phyloP scores from a whole-genome alignment of 2,797 vertebrate genomes.

The Sebastes cheni region DNA sequence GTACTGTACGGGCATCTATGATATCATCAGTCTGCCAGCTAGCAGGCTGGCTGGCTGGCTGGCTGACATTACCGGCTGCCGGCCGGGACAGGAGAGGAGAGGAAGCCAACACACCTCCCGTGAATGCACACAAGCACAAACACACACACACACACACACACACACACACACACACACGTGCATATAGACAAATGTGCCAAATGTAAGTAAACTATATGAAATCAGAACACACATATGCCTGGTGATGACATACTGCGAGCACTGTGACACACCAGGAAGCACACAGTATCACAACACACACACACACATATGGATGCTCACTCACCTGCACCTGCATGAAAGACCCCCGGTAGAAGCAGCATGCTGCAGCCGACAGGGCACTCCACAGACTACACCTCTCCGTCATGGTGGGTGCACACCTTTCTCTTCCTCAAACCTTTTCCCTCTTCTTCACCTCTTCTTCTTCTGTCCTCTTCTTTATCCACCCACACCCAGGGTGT shows the following conservation, averaged over 20 bases:
- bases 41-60: not conserved
- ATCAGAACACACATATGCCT: conserved; percentile 10
- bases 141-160: not conserved
- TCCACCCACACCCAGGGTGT: conserved; percentile 43
- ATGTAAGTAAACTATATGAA: conserved; percentile 7
- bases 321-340: conserved; percentile 99
- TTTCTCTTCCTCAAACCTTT: conserved; percentile 35
- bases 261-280: not conserved
- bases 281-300: not conserved
- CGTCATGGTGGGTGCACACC: conserved; percentile 86
- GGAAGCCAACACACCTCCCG: conserved; percentile 45
- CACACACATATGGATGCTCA: conserved; percentile 17
- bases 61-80: conserved; percentile 61
- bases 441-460: conserved; percentile 17
- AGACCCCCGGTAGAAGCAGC: conserved; percentile 98
- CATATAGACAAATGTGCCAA: not conserved
- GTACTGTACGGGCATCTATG: conserved; percentile 49
- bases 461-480: conserved; percentile 48
- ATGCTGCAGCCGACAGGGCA: conserved; percentile 95
- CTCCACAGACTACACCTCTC: conserved; percentile 98
- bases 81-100: conserved; percentile 41
- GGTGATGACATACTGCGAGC: not conserved
- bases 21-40: conserved; percentile 66
- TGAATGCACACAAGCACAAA: not conserved
- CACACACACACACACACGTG: not conserved